Conservation (phyloP, 1,140 invertebrate genomes). For the Rhyzopertha dominica region DNA sequence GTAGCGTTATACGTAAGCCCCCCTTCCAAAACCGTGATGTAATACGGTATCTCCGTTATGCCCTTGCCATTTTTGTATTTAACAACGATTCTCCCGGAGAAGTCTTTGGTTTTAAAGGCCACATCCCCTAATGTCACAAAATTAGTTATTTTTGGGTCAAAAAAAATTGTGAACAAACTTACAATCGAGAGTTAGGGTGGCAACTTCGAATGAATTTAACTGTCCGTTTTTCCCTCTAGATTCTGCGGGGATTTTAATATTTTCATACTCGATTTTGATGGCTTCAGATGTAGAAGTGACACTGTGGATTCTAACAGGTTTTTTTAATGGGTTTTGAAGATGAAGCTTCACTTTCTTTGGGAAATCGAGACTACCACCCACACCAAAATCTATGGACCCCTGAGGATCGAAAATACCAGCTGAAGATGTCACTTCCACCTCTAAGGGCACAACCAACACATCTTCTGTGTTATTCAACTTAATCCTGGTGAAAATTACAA, state of each 20-base stretch:
- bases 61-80: slow-evolving; percentile 62
- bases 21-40: slow-evolving; percentile 52
- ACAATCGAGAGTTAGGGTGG: slow-evolving; percentile 73
- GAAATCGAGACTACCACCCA: slow-evolving; percentile 63
- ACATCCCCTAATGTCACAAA: slow-evolving; percentile 57
- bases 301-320: slow-evolving; percentile 66
- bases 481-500: slow-evolving; percentile 50
- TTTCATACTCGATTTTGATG: slow-evolving; percentile 56
- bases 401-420: slow-evolving; percentile 72
- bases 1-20: slow-evolving; percentile 53
- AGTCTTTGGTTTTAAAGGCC: slow-evolving; percentile 52
- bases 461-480: slow-evolving; percentile 66
- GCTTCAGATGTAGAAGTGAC: slow-evolving; percentile 51
- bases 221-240: slow-evolving; percentile 37
- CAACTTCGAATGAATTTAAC: slow-evolving; percentile 55
- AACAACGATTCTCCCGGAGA: slow-evolving; percentile 62
- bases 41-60: slow-evolving; percentile 54
- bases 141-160: neutral
- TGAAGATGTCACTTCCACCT: slow-evolving; percentile 73
- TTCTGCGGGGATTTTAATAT: slow-evolving; percentile 59
- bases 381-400: slow-evolving; percentile 79
- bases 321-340: slow-evolving; percentile 68
- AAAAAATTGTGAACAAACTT: slow-evolving; percentile 43
- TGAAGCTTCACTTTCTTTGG: slow-evolving; percentile 61
- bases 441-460: slow-evolving; percentile 74